Evolutionary conservation across 2,113 vertebrate species (phyloP), one percentile per base, ranked within the genome.

Genomic region (Campylomormyrus tamandua): DNA sequence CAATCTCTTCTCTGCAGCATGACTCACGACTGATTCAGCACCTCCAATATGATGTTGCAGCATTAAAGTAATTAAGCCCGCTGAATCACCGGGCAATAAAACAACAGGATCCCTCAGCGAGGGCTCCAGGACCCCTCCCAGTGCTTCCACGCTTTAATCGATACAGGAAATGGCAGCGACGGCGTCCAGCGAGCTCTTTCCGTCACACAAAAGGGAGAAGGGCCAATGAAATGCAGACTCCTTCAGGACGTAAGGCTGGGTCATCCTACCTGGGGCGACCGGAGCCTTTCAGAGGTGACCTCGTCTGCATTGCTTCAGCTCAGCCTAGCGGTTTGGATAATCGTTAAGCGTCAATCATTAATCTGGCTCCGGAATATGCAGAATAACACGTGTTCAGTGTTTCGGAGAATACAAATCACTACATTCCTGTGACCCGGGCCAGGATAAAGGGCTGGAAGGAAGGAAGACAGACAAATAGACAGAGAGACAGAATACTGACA

Each of bases 11-110:
- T n/a, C 31, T 58, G 87, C 87, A 62, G 17, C 17, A 46, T 88
- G 87, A 88, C 87, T 66, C 56, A 88, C 39, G 27, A 53, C 85
- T 88, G 49, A 88, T 88, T 88, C 87, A 88, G 87, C 87, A 88
- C 53, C 87, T 62, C 31, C 87, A 11, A 62, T 62, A 66, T 58
- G 53, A 66, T 50, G 39, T 5, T 24, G 87, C 31, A 62, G 87
- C 87, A 62, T 62, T 88, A 88, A 88, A 62, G 87, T 62, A 88
- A 88, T 88, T 58, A 62, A 62, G 39, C 27, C 39, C 35, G 31
- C 85, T 87, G 49, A 87, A 87, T 87, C 85, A 53, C 35, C 3
- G 35, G 17, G 35, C 56, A 35, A 88, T 87, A 53, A 87, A 87
- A 53, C 48, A 53, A 87, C 48, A 35, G 50, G 85, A 53, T 48